phyloP scores from a whole-genome alignment of 2,113 vertebrate species.

The Coptodon bakossiorum region DNA sequence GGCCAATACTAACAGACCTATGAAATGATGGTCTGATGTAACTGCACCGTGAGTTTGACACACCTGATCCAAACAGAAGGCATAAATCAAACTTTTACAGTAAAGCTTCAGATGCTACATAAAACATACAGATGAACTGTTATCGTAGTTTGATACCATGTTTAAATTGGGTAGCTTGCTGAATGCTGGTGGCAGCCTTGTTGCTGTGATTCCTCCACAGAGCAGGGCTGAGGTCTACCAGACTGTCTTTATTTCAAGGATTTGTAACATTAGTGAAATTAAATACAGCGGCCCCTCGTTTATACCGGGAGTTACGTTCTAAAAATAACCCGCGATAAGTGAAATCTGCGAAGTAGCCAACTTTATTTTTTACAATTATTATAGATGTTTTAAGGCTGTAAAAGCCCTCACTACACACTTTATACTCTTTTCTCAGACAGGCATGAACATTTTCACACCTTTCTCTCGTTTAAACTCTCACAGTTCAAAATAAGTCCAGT shows the following conservation, averaged over 20 bases:
- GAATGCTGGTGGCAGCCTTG: background rate
- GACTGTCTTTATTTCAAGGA: background rate
- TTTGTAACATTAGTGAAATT: background rate
- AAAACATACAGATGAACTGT: background rate
- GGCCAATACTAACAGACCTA: background rate
- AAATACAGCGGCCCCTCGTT: background rate
- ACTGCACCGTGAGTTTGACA: background rate
- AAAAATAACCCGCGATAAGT: rapidly evolving
- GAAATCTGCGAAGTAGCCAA: rapidly evolving
- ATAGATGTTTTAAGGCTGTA: rapidly evolving
- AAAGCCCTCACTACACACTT: background rate
- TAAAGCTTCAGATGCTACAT: background rate
- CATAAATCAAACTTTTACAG: background rate
- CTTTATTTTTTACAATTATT: rapidly evolving
- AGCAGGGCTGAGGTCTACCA: background rate
- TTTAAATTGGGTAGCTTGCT: background rate
- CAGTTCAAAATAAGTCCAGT: background rate
- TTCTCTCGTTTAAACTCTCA: background rate
- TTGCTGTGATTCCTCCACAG: background rate
- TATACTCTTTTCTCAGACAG: background rate
- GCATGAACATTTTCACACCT: background rate
- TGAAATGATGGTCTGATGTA: background rate
- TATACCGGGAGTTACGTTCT: rapidly evolving
- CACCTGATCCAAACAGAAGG: background rate
- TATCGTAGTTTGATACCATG: background rate